phyloP scores from a whole-genome alignment of 1,140 invertebrate genomes.

The Drosophila mauritiana region DNA sequence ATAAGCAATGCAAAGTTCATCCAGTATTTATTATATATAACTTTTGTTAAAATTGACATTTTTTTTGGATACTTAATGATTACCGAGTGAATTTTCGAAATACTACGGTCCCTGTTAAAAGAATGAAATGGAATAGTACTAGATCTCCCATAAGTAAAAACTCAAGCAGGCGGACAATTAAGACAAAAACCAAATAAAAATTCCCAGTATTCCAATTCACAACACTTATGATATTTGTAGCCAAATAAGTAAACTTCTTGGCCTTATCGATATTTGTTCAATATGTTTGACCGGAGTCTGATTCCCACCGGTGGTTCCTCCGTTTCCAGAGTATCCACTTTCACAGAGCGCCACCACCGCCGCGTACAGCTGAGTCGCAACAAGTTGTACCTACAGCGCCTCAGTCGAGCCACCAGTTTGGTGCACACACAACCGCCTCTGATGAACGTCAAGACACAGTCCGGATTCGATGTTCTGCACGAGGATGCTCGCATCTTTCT shows the following conservation, averaged over 20 bases:
- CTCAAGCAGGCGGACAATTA: constrained; percentile 25
- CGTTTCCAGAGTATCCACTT: not conserved
- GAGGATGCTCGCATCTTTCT: constrained; percentile 18
- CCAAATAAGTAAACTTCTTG: not conserved
- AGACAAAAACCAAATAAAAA: constrained; percentile 28
- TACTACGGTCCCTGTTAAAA: constrained; percentile 10
- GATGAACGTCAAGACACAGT: not conserved
- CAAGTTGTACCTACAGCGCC: constrained; percentile 4
- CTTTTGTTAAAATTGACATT: not conserved
- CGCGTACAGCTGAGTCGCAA: not conserved
- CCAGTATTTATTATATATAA: not conserved
- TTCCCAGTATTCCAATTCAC: constrained; percentile 40
- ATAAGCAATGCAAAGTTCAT: not conserved
- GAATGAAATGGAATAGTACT: constrained; percentile 3
- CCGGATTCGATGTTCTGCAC: not conserved
- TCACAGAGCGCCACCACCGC: not conserved
- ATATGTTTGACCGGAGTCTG: not conserved
- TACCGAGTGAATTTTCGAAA: not conserved
- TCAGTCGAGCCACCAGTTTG: constrained; percentile 19
- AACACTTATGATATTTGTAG: not conserved
- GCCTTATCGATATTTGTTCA: too few relatives aligned
- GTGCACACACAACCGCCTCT: constrained; percentile 22
- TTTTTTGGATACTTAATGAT: not conserved
- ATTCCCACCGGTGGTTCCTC: not conserved
- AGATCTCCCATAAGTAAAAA: not conserved